These are phyloP conservation scores for Argopecten irradians DNA, from an alignment of 1,140 invertebrate species.

Conservation along the genomic window DNA sequence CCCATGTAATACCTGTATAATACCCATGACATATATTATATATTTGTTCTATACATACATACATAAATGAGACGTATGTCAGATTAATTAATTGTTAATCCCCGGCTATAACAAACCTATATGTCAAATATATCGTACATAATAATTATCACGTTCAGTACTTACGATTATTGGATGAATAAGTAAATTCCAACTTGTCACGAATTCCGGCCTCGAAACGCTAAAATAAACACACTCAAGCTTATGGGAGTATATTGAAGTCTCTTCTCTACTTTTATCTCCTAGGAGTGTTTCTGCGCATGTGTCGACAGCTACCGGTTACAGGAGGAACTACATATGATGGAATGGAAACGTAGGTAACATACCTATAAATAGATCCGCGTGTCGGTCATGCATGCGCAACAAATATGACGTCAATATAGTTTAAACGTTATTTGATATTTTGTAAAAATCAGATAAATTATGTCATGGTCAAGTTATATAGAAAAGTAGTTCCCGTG, in stretches of 20 bases:
- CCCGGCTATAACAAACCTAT: no score
- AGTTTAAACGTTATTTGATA: background rate
- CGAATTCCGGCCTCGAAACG: background rate
- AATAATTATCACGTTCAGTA: no score
- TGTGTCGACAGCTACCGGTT: slow-evolving; percentile 2
- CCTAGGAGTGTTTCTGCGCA: background rate
- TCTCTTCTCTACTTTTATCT: background rate
- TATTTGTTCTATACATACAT: background rate
- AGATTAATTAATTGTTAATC: no score
- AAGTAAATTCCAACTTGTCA: background rate
- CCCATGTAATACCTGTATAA: background rate
- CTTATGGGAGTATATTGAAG: background rate
- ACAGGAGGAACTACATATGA: background rate
- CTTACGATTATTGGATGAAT: background rate
- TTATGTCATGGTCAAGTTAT: no score
- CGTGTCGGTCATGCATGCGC: background rate
- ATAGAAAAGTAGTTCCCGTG: no score
- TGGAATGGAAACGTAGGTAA: slow-evolving; percentile 1
- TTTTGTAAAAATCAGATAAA: background rate
- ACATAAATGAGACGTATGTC: background rate
- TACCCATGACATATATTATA: background rate
- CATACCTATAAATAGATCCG: background rate
- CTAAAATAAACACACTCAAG: background rate
- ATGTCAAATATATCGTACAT: no score
- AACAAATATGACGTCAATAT: slow-evolving; percentile 6